Evolutionary conservation across 1,140 invertebrate genomes (phyloP).

Genomic region (Drosophila albomicans): DNA sequence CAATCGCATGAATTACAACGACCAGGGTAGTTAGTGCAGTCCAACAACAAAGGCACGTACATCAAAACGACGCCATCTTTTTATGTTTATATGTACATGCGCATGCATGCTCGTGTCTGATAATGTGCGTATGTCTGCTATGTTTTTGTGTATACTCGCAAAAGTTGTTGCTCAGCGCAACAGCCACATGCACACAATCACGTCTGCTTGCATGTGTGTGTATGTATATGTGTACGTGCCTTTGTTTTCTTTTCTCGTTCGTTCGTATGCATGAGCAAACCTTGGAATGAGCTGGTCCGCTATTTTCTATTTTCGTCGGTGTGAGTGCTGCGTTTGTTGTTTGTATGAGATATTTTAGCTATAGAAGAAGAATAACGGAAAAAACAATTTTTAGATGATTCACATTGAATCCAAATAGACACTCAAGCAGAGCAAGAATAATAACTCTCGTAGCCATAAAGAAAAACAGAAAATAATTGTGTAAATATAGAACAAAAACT

Average conservation of each 20-base stretch:
- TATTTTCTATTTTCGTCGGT: slow-evolving; percentile 52
- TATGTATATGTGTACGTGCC: slow-evolving; percentile 16
- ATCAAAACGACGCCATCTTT: slow-evolving; percentile 35
- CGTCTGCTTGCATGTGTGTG: neutral
- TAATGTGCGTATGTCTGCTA: slow-evolving; percentile 14
- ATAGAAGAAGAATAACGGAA: slow-evolving; percentile 8
- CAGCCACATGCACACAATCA: slow-evolving; percentile 16
- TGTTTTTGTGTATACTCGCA: slow-evolving; percentile 30
- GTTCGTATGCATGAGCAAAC: slow-evolving; percentile 59
- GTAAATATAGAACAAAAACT: slow-evolving; percentile 38
- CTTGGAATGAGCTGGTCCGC: slow-evolving; percentile 46
- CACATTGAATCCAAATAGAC: slow-evolving; percentile 52
- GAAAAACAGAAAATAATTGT: slow-evolving; percentile 9
- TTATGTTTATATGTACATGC: slow-evolving; percentile 3
- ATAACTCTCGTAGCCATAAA: slow-evolving; percentile 2
- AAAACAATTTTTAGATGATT: slow-evolving; percentile 40
- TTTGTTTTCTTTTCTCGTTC: slow-evolving; percentile 48
- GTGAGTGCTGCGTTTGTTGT: slow-evolving; percentile 29
- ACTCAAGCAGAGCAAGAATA: slow-evolving; percentile 12
- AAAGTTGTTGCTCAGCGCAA: slow-evolving; percentile 16
- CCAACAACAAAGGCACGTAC: slow-evolving; percentile 21
- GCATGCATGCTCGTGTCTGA: slow-evolving; percentile 8
- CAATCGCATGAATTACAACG: slow-evolving; percentile 12
- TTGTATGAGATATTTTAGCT: slow-evolving; percentile 35
- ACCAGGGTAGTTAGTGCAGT: slow-evolving; percentile 9